Percentiles rank a stretch among this genome's conserved stretches.
These are phyloP conservation scores for Fragum fragum DNA, from an alignment of 2,888 invertebrate species.

Conservation along the genomic window DNA sequence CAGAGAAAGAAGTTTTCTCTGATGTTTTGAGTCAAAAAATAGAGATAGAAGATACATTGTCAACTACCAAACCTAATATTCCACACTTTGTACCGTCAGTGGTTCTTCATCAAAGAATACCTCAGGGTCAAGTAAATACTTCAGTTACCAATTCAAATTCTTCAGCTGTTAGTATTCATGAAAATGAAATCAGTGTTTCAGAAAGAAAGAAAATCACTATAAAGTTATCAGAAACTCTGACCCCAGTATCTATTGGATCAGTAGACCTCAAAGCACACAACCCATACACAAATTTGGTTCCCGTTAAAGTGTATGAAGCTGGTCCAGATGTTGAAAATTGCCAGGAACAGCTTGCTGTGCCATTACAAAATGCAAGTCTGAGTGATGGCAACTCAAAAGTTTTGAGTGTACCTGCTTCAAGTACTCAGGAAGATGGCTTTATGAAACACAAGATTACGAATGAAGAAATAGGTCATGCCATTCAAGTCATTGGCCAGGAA, in stretches of 20 bases:
- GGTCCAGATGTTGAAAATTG: background rate
- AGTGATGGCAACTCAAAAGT: background rate
- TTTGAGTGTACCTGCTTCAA: background rate
- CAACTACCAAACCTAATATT: background rate
- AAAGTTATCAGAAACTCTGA: conserved; percentile 11
- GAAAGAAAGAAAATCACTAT: conserved; percentile 33
- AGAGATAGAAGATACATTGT: background rate
- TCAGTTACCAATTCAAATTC: conserved; percentile 4
- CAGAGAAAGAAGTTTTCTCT: too few relatives aligned
- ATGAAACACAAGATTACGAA: conserved; percentile 41
- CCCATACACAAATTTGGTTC: conserved; percentile 1
- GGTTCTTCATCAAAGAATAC: conserved; percentile 31
- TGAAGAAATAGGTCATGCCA: conserved; percentile 61
- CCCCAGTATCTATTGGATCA: conserved; percentile 11
- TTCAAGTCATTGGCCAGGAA: conserved; percentile 65
- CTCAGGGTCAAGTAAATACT: background rate
- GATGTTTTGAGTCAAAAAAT: background rate
- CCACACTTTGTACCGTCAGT: conserved; percentile 34
- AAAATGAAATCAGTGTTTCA: background rate
- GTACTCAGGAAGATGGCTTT: background rate
- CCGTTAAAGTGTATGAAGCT: conserved; percentile 2
- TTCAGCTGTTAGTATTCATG: conserved; percentile 41
- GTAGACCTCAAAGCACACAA: background rate
- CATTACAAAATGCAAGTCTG: too few relatives aligned
- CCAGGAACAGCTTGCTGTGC: background rate